Percentiles rank a stretch among this genome's conserved stretches.
Evolutionary conservation across 92 coral and sea anemone species (phyloP).

Genomic region (Pocillopora meandrina): DNA sequence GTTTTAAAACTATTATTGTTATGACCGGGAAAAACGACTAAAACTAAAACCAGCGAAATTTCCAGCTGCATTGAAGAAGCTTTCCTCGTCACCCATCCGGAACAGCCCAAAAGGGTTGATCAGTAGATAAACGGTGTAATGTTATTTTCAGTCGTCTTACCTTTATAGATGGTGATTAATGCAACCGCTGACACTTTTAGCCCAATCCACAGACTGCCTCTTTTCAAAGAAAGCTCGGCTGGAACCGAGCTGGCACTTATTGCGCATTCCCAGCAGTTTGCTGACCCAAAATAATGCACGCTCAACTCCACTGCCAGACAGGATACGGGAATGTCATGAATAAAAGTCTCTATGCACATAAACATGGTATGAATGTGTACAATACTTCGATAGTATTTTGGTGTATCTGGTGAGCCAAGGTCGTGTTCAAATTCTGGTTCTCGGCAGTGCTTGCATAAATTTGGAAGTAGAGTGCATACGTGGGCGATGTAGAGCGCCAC

Average conservation of each 20-base stretch:
- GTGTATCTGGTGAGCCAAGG: conserved; percentile 56
- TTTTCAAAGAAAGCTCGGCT: conserved; percentile 63
- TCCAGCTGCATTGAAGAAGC: no score
- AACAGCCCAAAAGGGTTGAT: no score
- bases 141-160: conserved; percentile 24
- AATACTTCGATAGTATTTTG: conserved; percentile 74
- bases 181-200: conserved; percentile 76
- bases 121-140: neutral
- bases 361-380: conserved; percentile 70
- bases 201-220: conserved; percentile 75
- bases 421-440: conserved; percentile 70
- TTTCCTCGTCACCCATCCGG: no score
- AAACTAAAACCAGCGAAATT: no score
- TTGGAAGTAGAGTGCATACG: conserved; percentile 66
- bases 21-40: no score
- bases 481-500: conserved; percentile 73
- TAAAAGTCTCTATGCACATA: conserved; percentile 75
- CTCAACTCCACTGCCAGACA: conserved; percentile 73
- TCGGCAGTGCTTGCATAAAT: conserved; percentile 72
- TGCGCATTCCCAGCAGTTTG: conserved; percentile 86
- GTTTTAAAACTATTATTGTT: no score
- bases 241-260: conserved; percentile 47
- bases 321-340: conserved; percentile 84
- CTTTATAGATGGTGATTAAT: conserved; percentile 74
- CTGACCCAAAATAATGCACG: conserved; percentile 76